Evolutionary conservation across 2,113 vertebrate genomes (phyloP), one percentile per base, ranked within the genome.

Genomic region (Odontesthes bonariensis): DNA sequence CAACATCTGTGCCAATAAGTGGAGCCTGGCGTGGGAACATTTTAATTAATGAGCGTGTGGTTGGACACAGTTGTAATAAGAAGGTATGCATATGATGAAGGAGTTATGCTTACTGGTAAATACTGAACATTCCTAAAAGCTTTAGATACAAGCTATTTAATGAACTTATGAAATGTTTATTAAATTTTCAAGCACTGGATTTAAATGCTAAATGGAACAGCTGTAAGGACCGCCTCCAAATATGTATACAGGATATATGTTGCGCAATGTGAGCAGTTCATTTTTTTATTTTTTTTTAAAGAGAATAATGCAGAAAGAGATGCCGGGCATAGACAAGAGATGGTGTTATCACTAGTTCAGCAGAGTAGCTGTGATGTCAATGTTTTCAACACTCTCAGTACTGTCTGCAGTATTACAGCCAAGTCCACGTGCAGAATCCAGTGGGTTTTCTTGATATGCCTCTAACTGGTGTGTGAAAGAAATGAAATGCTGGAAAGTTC

Each of bases 11-110:
- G 17, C 35, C 38, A 1, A 32, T 42, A 13, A 52, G 17, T 56
- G 62, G 14, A 56, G 19, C 7, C 17, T 42, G 33, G 32, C 56
- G 20, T 61, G 8, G 55, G 22, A 76, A 61, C 57, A 54, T 20
- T 61, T 55, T 8, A 38, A 55, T 62, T 6, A 54, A 67, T 35
- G 49, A 27, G 56, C 52, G 32, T 10, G 27, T 66, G 23, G 11
- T 53, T 42, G 52, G 23, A 38, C 6, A 27, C 23, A 59, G 7
- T 42, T 35, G 7, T 44, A 42, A 51, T n/a, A 4, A 11, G 46
- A 13, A 49, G 17, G 46, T n/a, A 49, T n/a, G 17, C 17, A 19
- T 19, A 13, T 19, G 4, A 4, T 55, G 52, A 51, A 55, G 52
- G 52, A 55, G 17, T 3, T 31, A 56, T 17, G 31, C 2, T 44